Evolutionary conservation across 2,113 vertebrate genomes (phyloP).

Genomic region (Corapipo altera): DNA sequence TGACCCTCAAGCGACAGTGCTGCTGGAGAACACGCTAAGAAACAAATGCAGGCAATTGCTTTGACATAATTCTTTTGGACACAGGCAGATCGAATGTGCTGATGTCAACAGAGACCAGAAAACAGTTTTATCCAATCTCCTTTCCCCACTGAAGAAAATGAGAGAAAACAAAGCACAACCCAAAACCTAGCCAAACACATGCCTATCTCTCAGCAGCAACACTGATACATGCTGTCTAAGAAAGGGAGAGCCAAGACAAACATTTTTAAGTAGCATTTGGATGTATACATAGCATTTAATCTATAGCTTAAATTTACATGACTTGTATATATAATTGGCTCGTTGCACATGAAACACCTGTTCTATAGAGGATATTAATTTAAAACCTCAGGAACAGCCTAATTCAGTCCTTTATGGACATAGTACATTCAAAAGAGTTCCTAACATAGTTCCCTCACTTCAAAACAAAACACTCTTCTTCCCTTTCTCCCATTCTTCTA

Average conservation of each 20-base stretch:
- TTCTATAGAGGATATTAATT: background rate
- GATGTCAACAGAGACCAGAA: constrained; percentile 54
- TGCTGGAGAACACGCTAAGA: constrained; percentile 8
- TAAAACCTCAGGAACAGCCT: background rate
- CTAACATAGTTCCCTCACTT: background rate
- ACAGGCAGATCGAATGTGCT: constrained; percentile 34
- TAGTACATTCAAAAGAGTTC: background rate
- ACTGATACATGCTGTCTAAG: background rate
- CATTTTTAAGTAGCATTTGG: background rate
- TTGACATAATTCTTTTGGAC: constrained; percentile 54
- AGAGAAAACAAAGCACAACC: constrained; percentile 11
- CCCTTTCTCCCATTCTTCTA: background rate
- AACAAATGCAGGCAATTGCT: constrained; percentile 39
- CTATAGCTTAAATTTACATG: background rate
- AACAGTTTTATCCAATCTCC: background rate
- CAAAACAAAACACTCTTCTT: background rate
- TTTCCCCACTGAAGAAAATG: background rate
- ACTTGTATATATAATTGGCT: background rate
- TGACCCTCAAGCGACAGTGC: constrained; percentile 17
- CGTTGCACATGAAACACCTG: background rate
- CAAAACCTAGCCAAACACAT: background rate
- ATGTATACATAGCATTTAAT: background rate
- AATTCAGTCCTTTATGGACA: background rate
- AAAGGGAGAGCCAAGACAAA: background rate
- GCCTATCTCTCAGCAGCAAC: background rate